Conservation (phyloP, 2,888 invertebrate genomes). For the Gymnocheta viridis region DNA sequence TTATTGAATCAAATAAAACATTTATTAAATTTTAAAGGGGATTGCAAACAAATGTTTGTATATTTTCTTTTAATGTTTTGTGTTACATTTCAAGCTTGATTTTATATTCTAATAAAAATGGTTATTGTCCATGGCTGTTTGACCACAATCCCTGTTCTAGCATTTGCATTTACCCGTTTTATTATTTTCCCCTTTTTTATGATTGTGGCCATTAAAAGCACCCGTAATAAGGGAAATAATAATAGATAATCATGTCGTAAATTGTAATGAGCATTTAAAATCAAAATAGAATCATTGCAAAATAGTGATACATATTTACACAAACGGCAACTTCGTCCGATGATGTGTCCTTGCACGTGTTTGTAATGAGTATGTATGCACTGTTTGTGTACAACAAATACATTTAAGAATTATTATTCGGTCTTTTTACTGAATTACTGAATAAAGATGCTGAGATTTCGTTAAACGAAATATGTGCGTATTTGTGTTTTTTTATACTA, state of each 20-base stretch:
- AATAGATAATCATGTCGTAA: slow-evolving; percentile 43
- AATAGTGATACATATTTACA: no score
- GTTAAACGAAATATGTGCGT: slow-evolving; percentile 1
- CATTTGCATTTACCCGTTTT: not conserved
- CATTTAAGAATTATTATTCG: not conserved
- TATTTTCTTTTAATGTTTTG: not conserved
- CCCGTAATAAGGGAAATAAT: slow-evolving; percentile 37
- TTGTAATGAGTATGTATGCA: not conserved
- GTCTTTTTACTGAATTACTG: not conserved
- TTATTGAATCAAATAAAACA: no score
- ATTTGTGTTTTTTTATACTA: slow-evolving; percentile 8
- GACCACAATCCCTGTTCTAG: not conserved
- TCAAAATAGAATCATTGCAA: not conserved
- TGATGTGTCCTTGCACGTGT: not conserved
- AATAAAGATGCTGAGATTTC: not conserved
- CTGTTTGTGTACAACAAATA: not conserved
- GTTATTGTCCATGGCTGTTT: not conserved
- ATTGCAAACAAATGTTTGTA: no score
- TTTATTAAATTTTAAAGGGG: no score
- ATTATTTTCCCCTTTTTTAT: not conserved
- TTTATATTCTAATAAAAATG: slow-evolving; percentile 26
- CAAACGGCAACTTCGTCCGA: not conserved
- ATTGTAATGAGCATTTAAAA: slow-evolving; percentile 40
- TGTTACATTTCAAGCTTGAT: not conserved
- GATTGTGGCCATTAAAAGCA: not conserved